phyloP scores from a whole-genome alignment of 2,888 invertebrate species.

The Lumbricus terrestris region DNA sequence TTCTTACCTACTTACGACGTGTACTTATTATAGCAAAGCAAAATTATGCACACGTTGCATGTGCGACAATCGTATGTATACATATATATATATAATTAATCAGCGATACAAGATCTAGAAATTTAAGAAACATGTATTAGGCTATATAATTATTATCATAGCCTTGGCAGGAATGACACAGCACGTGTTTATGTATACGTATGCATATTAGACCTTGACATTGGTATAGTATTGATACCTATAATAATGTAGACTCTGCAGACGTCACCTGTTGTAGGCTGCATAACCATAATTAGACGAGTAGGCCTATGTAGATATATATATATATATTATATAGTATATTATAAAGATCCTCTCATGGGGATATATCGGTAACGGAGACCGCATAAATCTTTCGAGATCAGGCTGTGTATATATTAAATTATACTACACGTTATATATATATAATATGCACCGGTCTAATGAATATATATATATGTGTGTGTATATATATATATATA shows the following conservation, averaged over 20 bases:
- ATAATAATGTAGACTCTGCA: too few species aligned
- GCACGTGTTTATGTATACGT: too few species aligned
- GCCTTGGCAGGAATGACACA: too few species aligned
- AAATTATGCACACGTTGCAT: slow-evolving; percentile 3
- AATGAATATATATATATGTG: neutral
- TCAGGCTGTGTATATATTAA: neutral
- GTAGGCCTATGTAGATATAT: neutral
- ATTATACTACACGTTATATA: neutral
- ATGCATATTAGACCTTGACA: too few species aligned
- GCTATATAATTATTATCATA: too few species aligned
- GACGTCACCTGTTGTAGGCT: too few species aligned
- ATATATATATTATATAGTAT: neutral
- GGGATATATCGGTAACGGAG: too few species aligned
- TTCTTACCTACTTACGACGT: neutral
- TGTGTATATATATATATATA: neutral
- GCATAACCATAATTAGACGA: too few species aligned
- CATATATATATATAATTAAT: neutral
- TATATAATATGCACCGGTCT: neutral
- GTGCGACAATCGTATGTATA: neutral
- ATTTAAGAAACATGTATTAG: neutral
- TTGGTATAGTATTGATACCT: too few species aligned
- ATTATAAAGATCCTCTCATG: neutral
- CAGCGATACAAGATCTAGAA: too few species aligned
- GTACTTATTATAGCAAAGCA: neutral
- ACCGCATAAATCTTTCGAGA: neutral